Percentiles rank a stretch among this genome's conserved stretches.
phyloP scores from a whole-genome alignment of 2,797 vertebrate genomes.

The Orestias chungarensis region DNA sequence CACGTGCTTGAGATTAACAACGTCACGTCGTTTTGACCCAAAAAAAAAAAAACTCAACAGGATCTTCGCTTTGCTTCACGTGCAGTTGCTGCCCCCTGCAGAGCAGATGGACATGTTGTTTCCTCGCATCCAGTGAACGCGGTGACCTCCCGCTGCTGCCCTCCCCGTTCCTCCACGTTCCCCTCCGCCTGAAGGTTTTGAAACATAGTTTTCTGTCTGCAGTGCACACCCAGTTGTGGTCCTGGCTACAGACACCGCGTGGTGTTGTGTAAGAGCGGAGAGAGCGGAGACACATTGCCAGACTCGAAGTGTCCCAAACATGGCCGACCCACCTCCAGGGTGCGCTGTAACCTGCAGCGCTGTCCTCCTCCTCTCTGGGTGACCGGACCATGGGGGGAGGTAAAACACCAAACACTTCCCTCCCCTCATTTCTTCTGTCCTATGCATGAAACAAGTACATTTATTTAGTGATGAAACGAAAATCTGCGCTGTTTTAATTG shows the following conservation, averaged over 20 bases:
- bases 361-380: conserved; percentile 95
- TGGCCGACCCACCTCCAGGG: conserved; percentile 88
- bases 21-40: conserved; percentile 51
- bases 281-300: conserved; percentile 84
- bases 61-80: conserved; percentile 8
- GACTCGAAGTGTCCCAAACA: conserved; percentile 85
- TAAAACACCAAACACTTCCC: conserved; percentile 53
- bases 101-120: conserved; percentile 21
- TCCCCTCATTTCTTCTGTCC: background rate
- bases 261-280: conserved; percentile 92
- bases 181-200: conserved; percentile 23
- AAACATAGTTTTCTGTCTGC: conserved; percentile 26
- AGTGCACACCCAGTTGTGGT: conserved; percentile 96
- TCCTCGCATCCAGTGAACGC: conserved; percentile 41
- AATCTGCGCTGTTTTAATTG: background rate
- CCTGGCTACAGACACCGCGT: conserved; percentile 93
- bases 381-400: conserved; percentile 93
- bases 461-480: background rate
- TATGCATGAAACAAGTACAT: too few relatives aligned
- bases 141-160: conserved; percentile 48
- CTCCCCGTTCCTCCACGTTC: conserved; percentile 22
- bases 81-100: conserved; percentile 62
- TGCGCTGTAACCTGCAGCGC: conserved; percentile 94
- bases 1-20: conserved; percentile 24
- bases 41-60: conserved; percentile 17